Evolutionary conservation across 2,797 vertebrate genomes (phyloP).

Genomic region (Bufotes viridis): DNA sequence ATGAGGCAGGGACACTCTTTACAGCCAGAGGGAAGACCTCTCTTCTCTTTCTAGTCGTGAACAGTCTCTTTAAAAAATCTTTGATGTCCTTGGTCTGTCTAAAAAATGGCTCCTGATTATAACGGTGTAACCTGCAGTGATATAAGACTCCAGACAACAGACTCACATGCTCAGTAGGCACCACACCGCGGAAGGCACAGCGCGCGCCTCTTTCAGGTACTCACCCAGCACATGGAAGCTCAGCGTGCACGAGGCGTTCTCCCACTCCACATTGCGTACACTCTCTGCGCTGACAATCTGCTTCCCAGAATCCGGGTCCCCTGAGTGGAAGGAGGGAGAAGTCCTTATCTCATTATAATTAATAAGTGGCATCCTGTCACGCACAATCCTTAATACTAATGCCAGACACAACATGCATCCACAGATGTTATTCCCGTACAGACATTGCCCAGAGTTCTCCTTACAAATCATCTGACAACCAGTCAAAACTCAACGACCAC

Average conservation of each 20-base stretch:
- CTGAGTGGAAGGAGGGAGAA: slow-evolving; percentile 57
- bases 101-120: not conserved
- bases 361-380: not conserved
- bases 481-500: too few relatives aligned
- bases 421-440: too few relatives aligned
- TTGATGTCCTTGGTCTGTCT: too few relatives aligned
- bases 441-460: not conserved
- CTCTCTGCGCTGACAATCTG: slow-evolving; percentile 84
- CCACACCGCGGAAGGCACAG: too few relatives aligned
- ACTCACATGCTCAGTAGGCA: not conserved
- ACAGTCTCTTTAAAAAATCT: too few relatives aligned
- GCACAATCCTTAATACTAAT: not conserved
- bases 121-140: not conserved
- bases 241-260: slow-evolving; percentile 83
- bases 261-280: slow-evolving; percentile 85
- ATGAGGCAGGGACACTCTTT: too few relatives aligned
- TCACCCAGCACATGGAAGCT: slow-evolving; percentile 85
- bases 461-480: not conserved
- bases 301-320: slow-evolving; percentile 85
- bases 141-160: not conserved
- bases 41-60: too few relatives aligned
- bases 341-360: not conserved
- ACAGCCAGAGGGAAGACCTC: too few relatives aligned
- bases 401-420: too few relatives aligned
- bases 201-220: slow-evolving; percentile 40